Conservation (phyloP, 2,888 invertebrate genomes). For the Catonia carolina region DNA sequence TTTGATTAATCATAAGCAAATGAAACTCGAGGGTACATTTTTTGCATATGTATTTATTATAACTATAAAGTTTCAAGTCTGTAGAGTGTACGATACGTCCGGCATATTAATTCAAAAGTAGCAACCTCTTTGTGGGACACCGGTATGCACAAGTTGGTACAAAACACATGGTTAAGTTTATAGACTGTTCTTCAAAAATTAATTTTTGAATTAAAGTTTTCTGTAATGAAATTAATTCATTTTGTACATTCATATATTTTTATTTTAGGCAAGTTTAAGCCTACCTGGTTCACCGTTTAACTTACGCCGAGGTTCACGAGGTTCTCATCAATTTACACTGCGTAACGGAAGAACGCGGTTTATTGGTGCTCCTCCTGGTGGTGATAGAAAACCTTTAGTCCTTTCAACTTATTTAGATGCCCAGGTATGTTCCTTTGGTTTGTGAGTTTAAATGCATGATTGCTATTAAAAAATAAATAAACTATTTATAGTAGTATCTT, state of each 20-base stretch:
- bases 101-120: too few species aligned
- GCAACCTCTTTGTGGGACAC: too few species aligned
- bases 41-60: too few species aligned
- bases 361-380: conserved; percentile 63
- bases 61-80: too few species aligned
- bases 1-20: too few species aligned
- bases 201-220: neutral
- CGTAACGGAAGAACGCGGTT: conserved; percentile 65
- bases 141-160: too few species aligned
- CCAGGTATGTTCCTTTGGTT: conserved; percentile 45
- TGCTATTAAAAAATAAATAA: conserved; percentile 8
- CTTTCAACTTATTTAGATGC: conserved; percentile 91
- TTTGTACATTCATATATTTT: too few species aligned
- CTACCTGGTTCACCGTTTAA: conserved; percentile 96
- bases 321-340: conserved; percentile 87
- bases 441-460: too few species aligned
- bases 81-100: too few species aligned
- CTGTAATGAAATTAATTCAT: too few species aligned
- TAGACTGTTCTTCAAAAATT: neutral
- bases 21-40: too few species aligned
- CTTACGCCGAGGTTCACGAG: conserved; percentile 80
- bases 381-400: conserved; percentile 88
- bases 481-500: neutral
- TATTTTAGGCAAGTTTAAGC: conserved; percentile 83
- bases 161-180: too few species aligned